Evolutionary conservation across 2,888 invertebrate genomes (phyloP).

Genomic region (Trichogramma dendrolimi): DNA sequence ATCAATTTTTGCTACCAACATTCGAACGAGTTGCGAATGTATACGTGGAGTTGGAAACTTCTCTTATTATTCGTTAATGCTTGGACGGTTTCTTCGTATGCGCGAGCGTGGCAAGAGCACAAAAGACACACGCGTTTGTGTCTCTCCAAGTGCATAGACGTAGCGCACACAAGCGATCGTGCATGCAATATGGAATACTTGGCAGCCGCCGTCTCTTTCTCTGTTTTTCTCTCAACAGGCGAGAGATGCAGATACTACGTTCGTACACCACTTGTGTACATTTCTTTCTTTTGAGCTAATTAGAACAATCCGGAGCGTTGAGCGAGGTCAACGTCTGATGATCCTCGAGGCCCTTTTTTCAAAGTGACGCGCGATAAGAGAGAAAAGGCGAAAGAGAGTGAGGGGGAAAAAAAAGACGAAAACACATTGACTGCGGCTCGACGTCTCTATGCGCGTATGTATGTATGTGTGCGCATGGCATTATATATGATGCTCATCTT

Average conservation of each 20-base stretch:
- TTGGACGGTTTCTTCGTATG: constrained; percentile 17
- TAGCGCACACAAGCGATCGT: too few species aligned
- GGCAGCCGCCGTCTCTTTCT: too few species aligned
- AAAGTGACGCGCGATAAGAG: too few species aligned
- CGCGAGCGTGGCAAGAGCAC: background rate
- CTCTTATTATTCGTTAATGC: background rate
- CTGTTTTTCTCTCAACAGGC: too few species aligned
- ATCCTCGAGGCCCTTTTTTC: background rate
- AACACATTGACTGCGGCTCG: too few species aligned
- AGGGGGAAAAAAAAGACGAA: constrained; percentile 7
- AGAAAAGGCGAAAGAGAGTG: constrained; percentile 1
- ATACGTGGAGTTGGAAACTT: background rate
- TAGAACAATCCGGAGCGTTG: constrained; percentile 19
- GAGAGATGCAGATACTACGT: too few species aligned
- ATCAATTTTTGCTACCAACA: constrained; percentile 42
- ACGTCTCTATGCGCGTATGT: too few species aligned
- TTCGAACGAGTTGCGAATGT: constrained; percentile 7
- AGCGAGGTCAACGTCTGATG: background rate
- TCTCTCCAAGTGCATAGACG: too few species aligned
- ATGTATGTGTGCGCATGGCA: too few species aligned
- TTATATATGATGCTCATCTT: background rate
- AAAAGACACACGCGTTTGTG: background rate
- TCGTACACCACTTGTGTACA: too few species aligned
- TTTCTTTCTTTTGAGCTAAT: constrained; percentile 8
- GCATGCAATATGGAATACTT: too few species aligned